Base-by-base conservation (phyloP, 2,888 invertebrate species). In the Drosophila affinis region DNA sequence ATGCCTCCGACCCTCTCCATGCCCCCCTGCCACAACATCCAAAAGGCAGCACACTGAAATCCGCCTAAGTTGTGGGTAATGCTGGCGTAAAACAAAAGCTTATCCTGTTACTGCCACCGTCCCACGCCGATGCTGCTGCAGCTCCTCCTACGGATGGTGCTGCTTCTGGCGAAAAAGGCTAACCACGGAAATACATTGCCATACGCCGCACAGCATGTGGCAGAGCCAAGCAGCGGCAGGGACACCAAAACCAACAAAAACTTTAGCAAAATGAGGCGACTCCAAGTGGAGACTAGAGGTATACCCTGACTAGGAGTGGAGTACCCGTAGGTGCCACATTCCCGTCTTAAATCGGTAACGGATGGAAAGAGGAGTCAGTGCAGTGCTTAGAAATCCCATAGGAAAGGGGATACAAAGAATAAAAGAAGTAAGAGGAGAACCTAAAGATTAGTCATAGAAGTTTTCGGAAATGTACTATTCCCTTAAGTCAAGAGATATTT, bases 11-110 rank as follows among this genome's bases (percentile, higher is more conserved):
- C 46, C 12, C 34, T 4, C 2, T 18, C 18, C 18, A 2, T 1
- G 12, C 4, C 12, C 12, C 59, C 63, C 69, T 67, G 5, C 70
- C 34, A 71, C 54, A 65, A 67, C 62, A 67, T 59, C 61, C 39
- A 29, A 58, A 58, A 72, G 65, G 57, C 71, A 34, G 73, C 34
- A 63, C 64, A 54, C 84, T 69, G 63, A 88, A 88, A 86, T 82
- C 83, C 87, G 80, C 69, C 83, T 82, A 84, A 87, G 85, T 88
- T 87, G 89, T 78, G 89, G 87, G 85, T 84, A 87, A 88, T 88
- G 83, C 79, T 75, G 85, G 87, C 87, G 89, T 86, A 87, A 88
- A 86, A 86, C 85, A 86, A 86, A 86, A 78, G 85, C 87, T 86
- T 88, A 86, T 86, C 85, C 85, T 81, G 79, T 88, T 85, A 84